A percentile compares a stretch with the other conserved stretches of the same genome.
These are phyloP conservation scores for Clepsis dumicolana DNA, from an alignment of 2,888 invertebrate genomes.

Conservation along the genomic window DNA sequence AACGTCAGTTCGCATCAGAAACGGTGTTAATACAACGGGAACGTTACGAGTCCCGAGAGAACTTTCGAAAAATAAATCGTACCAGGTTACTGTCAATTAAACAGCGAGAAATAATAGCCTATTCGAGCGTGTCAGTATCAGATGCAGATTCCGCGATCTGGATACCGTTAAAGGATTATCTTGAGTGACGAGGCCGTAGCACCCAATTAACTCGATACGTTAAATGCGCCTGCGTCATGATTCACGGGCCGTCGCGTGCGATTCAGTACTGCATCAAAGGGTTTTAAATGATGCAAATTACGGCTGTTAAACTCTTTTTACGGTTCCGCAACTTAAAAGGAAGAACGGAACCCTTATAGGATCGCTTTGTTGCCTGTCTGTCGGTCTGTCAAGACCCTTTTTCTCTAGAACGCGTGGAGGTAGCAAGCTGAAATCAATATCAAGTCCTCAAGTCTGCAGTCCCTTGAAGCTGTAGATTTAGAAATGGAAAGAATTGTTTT, in stretches of 20 bases:
- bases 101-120: constrained; percentile 58
- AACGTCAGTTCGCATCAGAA: constrained; percentile 36
- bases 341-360: no score
- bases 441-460: no score
- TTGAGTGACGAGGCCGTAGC: constrained; percentile 72
- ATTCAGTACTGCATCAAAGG: constrained; percentile 50
- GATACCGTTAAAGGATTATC: constrained; percentile 77
- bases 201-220: constrained; percentile 76
- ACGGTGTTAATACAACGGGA: constrained; percentile 31
- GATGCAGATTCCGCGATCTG: constrained; percentile 73
- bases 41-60: constrained; percentile 48
- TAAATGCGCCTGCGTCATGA: constrained; percentile 56
- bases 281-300: constrained; percentile 25
- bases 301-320: not conserved
- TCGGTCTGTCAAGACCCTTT: no score
- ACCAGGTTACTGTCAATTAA: constrained; percentile 72
- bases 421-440: no score
- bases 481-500: no score
- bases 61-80: constrained; percentile 67
- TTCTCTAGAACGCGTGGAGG: no score
- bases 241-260: constrained; percentile 57
- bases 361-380: no score
- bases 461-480: no score
- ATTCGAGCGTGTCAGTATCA: constrained; percentile 61
- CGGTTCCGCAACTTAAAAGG: no score